Base-by-base conservation (phyloP, 1,140 invertebrate species). In the Calosoma granatense region DNA sequence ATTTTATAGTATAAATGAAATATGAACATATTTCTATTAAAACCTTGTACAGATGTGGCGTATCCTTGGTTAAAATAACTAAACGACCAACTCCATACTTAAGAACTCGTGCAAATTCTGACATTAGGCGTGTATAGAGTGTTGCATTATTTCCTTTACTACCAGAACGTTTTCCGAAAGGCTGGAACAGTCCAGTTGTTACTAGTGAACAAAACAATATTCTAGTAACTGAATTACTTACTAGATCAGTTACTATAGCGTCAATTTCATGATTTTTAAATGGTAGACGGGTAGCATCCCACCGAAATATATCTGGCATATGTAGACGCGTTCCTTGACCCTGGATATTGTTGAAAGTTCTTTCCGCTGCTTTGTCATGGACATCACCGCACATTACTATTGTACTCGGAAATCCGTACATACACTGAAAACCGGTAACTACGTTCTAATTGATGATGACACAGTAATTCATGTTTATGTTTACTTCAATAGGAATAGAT, bases 191-290 rank as follows among this genome's bases (percentile, higher is more conserved):
- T n/a, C n/a, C n/a, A n/a, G n/a, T n/a, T n/a, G n/a, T n/a, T 64
- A 63, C 53, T 11, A 54, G 57, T 20, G n/a, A 51, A 59, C 51
- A 56, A 60, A 12, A 17, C 51, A 23, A 15, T 19, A 53, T 56
- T 19, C 14, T 26, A 36, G 14, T 55, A 54, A 54, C 43, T 20
- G 26, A 20, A 52, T n/a, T 43, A 60, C 65, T 63, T 67, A 79
- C 78, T 72, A 82, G 63, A 62, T 83, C 81, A n/a, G 79, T 79
- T 22, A 81, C 73, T 54, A 81, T 71, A 15, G 80, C 72, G 67
- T 83, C 81, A n/a, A 82, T 70, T 54, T 63, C 72, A 4, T 72
- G 69, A 60, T 75, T 71, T 60, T 66, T 72, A 3, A 82, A 60
- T 22, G 80, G 80, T 41, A 82, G 63, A 14, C 67, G 60, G 14